phyloP scores from a whole-genome alignment of 1,140 invertebrate species.

The Temnothorax curvispinosus region DNA sequence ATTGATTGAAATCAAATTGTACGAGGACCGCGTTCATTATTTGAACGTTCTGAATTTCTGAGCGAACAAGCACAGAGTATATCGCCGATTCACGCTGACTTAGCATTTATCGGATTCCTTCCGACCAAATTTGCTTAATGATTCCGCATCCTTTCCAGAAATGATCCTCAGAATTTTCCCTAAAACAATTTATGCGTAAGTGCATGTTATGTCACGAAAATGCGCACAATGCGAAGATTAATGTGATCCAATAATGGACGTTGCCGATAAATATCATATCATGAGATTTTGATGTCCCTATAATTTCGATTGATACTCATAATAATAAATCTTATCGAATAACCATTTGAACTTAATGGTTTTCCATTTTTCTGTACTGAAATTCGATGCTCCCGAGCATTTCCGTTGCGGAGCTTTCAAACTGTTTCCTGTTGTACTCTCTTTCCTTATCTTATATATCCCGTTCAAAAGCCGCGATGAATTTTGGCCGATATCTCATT shows the following conservation, averaged over 20 bases:
- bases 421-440: conserved; percentile 19
- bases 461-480: not conserved
- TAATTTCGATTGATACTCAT: conserved; percentile 30
- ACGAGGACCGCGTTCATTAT: conserved; percentile 4
- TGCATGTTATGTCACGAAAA: not conserved
- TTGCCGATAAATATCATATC: conserved; percentile 24
- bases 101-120: conserved; percentile 34
- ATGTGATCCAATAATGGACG: conserved; percentile 14
- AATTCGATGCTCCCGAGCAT: conserved; percentile 43
- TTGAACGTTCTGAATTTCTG: conserved; percentile 13
- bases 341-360: conserved; percentile 69
- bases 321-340: conserved; percentile 67
- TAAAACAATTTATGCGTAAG: conserved; percentile 16
- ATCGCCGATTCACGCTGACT: conserved; percentile 4
- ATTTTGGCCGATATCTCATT: conserved; percentile 28
- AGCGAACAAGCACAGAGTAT: conserved; percentile 18
- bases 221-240: conserved; percentile 1
- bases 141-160: not conserved
- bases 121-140: conserved; percentile 26
- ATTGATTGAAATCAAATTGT: conserved; percentile 27
- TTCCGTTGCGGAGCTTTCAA: conserved; percentile 3
- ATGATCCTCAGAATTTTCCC: not conserved
- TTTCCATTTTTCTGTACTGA: conserved; percentile 67
- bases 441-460: not conserved
- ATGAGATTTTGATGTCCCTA: conserved; percentile 29